These are phyloP conservation scores for Leptodactylus fuscus DNA, from an alignment of 2,113 vertebrate species.

Conservation along the genomic window DNA sequence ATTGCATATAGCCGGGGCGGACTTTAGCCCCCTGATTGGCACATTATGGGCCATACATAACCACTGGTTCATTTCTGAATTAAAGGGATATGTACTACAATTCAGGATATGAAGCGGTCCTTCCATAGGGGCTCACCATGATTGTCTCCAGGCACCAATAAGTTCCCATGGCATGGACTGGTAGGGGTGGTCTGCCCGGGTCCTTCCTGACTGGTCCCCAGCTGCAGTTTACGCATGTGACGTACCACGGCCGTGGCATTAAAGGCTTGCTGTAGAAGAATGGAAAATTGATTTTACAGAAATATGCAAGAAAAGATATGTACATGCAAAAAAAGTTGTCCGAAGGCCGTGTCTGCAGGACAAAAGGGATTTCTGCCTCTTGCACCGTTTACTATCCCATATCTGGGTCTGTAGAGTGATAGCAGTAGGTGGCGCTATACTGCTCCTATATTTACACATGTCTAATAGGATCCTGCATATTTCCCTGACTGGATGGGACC, in stretches of 20 bases:
- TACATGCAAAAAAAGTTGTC: too few species aligned
- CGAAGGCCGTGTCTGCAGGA: too few species aligned
- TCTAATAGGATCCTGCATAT: too few species aligned
- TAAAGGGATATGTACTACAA: background rate
- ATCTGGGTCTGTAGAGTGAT: background rate
- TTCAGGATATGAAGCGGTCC: background rate
- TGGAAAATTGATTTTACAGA: background rate
- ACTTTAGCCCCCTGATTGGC: too few species aligned
- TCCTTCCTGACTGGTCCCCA: slow-evolving; percentile 89
- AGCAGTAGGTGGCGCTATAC: background rate
- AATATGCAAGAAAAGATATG: background rate
- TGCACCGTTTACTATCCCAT: too few species aligned
- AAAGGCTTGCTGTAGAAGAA: slow-evolving; percentile 89
- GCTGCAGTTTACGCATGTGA: slow-evolving; percentile 94
- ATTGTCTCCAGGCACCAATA: slow-evolving; percentile 73
- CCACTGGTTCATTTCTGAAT: background rate
- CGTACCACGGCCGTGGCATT: slow-evolving; percentile 95
- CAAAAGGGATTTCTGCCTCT: background rate
- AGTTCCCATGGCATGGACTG: slow-evolving; percentile 78
- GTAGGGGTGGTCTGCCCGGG: slow-evolving; percentile 75
- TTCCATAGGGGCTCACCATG: slow-evolving; percentile 68
- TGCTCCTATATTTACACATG: background rate
- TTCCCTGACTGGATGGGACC: too few species aligned
- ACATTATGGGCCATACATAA: background rate
- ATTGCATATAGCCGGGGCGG: background rate